Evolutionary conservation across 2,797 vertebrate species (phyloP), one percentile per base, ranked within the genome.

Genomic region (Fringilla coelebs): DNA sequence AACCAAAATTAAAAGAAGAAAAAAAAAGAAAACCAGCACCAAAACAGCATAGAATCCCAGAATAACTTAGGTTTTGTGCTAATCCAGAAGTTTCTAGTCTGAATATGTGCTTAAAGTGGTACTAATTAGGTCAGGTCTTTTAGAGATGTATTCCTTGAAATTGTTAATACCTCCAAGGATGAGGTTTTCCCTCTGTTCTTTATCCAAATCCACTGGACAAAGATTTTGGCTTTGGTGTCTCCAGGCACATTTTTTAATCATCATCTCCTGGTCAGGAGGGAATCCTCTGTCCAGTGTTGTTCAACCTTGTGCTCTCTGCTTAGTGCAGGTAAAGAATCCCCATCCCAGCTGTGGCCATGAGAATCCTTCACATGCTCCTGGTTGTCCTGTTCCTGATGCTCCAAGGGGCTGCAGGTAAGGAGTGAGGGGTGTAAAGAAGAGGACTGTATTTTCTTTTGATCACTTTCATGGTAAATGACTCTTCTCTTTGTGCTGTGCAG

Each of bases 361-460:
- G 80, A 73, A 84, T 92, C 66, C 70, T 96, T 40, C 82, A 84
- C 34, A 2, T 26, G 20, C 73, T 96, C 32, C 77, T 96, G 48
- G 41, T 8, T 81, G 40, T 74, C 32, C 45, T 96, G 24, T 48
- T 84, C 38, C 3, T 93, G n/a, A 3, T 91, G 48, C 11, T 96
- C n/a, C 95, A 93, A 34, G 80, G 65, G 8, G 77, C 8, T 88
- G 52, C 57, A 84, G 95, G 94, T 96, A 61, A 74, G 61, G 25
- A 19, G 29, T 18, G 65, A 61, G 6, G 9, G 3, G 55, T 32
- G 9, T 6, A 12, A 31, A 40, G 32, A 29, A 17, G 65, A 20
- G 25, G 5, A 14, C 1, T 32, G 6, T 4, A 26, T 9, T 26
- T 51, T 15, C 38, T 70, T 85, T 17, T 62, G 7, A 10, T 62